phyloP scores from a whole-genome alignment of 2,888 invertebrate genomes.

The Cetonia aurata region DNA sequence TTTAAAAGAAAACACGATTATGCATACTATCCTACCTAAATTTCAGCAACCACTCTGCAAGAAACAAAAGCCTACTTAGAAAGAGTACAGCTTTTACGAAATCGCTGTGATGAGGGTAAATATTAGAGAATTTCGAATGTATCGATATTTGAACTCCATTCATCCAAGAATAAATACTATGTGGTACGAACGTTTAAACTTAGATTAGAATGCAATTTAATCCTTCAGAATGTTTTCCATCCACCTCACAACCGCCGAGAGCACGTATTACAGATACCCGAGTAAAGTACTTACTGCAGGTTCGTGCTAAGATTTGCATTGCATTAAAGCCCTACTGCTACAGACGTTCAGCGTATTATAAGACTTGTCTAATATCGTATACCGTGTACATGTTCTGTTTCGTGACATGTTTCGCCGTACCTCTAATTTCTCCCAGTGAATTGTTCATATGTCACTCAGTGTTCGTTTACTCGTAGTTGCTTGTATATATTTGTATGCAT shows the following conservation, averaged over 20 bases:
- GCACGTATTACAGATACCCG: constrained; percentile 18
- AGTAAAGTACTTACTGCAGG: neutral
- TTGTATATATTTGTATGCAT: too few species aligned
- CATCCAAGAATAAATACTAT: constrained; percentile 1
- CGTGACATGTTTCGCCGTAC: neutral
- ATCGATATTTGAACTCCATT: constrained; percentile 6
- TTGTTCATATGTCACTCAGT: neutral
- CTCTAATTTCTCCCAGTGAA: neutral
- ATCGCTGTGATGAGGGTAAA: neutral
- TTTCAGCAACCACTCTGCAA: neutral
- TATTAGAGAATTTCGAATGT: constrained; percentile 1
- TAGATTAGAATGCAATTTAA: constrained; percentile 29
- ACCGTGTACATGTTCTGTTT: constrained; percentile 19
- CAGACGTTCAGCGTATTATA: constrained; percentile 50
- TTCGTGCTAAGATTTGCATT: constrained; percentile 49
- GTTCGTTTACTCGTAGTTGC: neutral
- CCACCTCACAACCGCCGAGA: constrained; percentile 5
- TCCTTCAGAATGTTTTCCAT: neutral
- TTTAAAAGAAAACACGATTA: constrained; percentile 19
- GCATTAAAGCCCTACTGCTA: constrained; percentile 47
- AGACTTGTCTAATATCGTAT: constrained; percentile 45
- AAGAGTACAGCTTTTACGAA: too few species aligned
- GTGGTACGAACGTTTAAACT: constrained; percentile 6
- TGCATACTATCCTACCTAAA: constrained; percentile 2
- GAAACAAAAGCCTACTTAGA: too few species aligned